Conservation (phyloP, 1,140 invertebrate genomes). For the Stenopsyche tienmushanensis region DNA sequence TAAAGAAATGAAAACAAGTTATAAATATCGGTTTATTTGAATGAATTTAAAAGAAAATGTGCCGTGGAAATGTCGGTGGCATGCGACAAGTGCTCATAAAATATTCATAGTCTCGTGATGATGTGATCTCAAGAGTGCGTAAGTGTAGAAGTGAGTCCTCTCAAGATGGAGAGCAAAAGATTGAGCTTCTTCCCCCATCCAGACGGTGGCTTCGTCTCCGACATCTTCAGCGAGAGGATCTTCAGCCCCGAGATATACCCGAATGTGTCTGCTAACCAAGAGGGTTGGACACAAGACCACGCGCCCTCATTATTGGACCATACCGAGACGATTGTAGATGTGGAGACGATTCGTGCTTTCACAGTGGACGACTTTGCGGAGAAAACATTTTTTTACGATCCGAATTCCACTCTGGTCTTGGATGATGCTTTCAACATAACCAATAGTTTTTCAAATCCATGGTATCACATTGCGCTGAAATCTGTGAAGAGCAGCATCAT, state of each 20-base stretch:
- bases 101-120: background rate
- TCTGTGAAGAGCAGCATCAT: conserved; percentile 72
- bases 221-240: conserved; percentile 36
- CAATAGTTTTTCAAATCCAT: conserved; percentile 40
- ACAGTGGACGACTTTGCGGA: conserved; percentile 15
- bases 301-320: conserved; percentile 19
- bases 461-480: conserved; percentile 53
- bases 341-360: background rate
- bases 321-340: conserved; percentile 5
- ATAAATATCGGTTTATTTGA: background rate
- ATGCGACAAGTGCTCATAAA: background rate
- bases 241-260: conserved; percentile 22
- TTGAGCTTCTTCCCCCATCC: conserved; percentile 36
- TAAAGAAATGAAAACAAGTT: conserved; percentile 2
- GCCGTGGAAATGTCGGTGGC: background rate
- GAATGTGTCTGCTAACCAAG: conserved; percentile 28
- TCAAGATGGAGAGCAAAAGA: conserved; percentile 33
- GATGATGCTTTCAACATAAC: conserved; percentile 30
- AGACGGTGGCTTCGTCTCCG: conserved; percentile 36
- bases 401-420: conserved; percentile 30
- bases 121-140: background rate
- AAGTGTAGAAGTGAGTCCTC: too few relatives aligned
- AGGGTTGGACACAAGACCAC: conserved; percentile 22
- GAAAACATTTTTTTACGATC: conserved; percentile 28
- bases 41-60: background rate